Evolutionary conservation across 92 coral and sea anemone species (phyloP).

Genomic region (Diadumene lineata): DNA sequence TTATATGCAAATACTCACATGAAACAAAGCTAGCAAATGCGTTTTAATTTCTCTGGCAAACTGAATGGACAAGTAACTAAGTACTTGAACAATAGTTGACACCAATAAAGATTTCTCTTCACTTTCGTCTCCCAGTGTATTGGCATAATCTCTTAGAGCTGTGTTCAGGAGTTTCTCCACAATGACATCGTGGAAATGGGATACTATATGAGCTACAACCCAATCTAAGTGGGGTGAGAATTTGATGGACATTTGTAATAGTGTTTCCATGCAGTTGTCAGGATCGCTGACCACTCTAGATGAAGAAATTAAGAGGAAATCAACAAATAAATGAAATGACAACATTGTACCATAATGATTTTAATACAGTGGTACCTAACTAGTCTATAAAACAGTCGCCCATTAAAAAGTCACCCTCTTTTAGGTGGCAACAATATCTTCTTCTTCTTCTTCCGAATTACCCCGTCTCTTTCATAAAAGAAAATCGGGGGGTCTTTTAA

Average conservation of each 20-base stretch:
- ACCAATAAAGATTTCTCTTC: constrained; percentile 75
- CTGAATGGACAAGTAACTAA: constrained; percentile 82
- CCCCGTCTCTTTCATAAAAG: too few species aligned
- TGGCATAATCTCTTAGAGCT: constrained; percentile 85
- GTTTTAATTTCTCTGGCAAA: constrained; percentile 85
- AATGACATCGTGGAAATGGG: constrained; percentile 84
- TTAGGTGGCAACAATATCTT: too few species aligned
- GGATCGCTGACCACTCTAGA: constrained; percentile 61
- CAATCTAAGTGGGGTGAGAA: constrained; percentile 97
- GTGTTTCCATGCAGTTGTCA: constrained; percentile 89
- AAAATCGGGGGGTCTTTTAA: too few species aligned
- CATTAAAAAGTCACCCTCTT: too few species aligned
- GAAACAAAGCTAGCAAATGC: constrained; percentile 74
- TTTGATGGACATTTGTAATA: constrained; percentile 86
- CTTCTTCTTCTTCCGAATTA: too few species aligned
- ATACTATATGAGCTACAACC: constrained; percentile 98
- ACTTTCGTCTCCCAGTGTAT: constrained; percentile 47
- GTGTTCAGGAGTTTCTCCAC: constrained; percentile 83
- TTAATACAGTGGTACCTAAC: too few species aligned
- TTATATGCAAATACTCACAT: constrained; percentile 53
- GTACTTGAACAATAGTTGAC: constrained; percentile 83
- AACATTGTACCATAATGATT: too few species aligned
- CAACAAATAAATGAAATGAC: too few species aligned
- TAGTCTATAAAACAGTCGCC: too few species aligned
- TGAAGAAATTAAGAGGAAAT: too few species aligned